These are phyloP conservation scores for Dendroctonus ponderosae DNA, from an alignment of 1,140 invertebrate species.

Conservation along the genomic window DNA sequence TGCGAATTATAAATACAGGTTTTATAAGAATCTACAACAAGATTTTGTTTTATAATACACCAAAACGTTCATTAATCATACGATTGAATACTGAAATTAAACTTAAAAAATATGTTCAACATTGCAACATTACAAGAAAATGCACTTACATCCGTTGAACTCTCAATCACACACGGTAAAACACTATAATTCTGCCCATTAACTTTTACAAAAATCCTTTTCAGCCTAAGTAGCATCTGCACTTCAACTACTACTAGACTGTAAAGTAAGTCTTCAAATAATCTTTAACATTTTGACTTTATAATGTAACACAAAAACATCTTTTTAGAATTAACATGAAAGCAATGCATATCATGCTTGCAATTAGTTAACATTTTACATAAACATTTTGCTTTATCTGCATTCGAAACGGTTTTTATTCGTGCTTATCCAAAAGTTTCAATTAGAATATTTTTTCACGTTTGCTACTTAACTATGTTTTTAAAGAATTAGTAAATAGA, in stretches of 20 bases:
- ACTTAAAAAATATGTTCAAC: background rate
- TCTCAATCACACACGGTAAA: background rate
- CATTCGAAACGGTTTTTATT: too few relatives aligned
- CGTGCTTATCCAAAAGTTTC: too few relatives aligned
- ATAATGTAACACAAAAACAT: background rate
- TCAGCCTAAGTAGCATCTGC: background rate
- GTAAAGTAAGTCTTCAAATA: background rate
- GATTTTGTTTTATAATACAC: background rate
- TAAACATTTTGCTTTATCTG: background rate
- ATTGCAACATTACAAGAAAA: too few relatives aligned
- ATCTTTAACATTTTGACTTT: background rate
- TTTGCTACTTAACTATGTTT: too few relatives aligned
- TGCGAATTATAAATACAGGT: background rate
- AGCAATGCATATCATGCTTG: background rate
- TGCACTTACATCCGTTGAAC: too few relatives aligned
- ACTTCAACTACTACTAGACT: background rate
- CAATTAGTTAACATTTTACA: background rate
- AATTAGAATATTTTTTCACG: too few relatives aligned
- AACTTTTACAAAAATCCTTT: background rate
- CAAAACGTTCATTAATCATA: background rate
- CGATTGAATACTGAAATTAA: background rate
- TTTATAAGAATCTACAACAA: background rate
- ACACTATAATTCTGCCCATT: background rate
- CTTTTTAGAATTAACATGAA: background rate
- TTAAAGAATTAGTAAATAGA: too few relatives aligned